phyloP scores from a whole-genome alignment of 2,888 invertebrate genomes.

The Palloptera scutellata region DNA sequence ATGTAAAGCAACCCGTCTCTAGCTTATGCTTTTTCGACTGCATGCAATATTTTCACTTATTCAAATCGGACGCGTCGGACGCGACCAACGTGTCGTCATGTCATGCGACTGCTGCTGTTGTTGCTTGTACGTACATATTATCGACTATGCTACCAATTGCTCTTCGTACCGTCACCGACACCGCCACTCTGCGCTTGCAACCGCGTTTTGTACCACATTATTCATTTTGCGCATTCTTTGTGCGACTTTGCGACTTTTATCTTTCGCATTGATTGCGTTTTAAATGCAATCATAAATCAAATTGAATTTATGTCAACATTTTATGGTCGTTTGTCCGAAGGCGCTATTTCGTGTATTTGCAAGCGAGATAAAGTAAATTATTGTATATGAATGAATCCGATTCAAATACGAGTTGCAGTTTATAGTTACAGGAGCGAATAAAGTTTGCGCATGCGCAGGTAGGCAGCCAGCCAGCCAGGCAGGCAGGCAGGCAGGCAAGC shows the following conservation, averaged over 20 bases:
- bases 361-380: slow-evolving; percentile 48
- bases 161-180: slow-evolving; percentile 18
- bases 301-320: slow-evolving; percentile 57
- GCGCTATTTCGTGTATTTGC: slow-evolving; percentile 52
- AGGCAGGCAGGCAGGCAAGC: neutral
- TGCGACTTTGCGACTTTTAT: slow-evolving; percentile 27
- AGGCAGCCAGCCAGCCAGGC: neutral
- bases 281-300: slow-evolving; percentile 57
- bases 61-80: slow-evolving; percentile 14
- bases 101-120: slow-evolving; percentile 7
- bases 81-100: neutral
- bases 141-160: too few species aligned
- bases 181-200: slow-evolving; percentile 2
- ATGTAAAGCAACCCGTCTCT: neutral
- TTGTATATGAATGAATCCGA: slow-evolving; percentile 9
- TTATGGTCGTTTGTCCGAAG: slow-evolving; percentile 54
- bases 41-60: slow-evolving; percentile 31
- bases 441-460: neutral
- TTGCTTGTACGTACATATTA: neutral
- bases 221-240: slow-evolving; percentile 26
- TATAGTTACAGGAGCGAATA: neutral
- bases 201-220: slow-evolving; percentile 11
- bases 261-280: slow-evolving; percentile 52
- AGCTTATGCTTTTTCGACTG: slow-evolving; percentile 5
- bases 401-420: slow-evolving; percentile 7